Evolutionary conservation across 2,797 vertebrate species (phyloP).

Genomic region (Notamacropus eugenii): DNA sequence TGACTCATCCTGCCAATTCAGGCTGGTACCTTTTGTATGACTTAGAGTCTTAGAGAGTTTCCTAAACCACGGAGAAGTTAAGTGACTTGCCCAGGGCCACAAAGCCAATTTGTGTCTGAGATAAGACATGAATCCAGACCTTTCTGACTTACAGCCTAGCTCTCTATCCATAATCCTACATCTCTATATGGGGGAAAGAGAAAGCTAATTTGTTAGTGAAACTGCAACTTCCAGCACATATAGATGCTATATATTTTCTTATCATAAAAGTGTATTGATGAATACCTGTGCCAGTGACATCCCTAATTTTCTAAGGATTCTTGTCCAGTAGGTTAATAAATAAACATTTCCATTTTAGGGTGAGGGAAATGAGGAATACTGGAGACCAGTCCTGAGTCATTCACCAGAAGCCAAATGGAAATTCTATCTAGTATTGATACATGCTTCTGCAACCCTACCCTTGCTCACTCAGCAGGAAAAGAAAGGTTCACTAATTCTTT

Average conservation of each 20-base stretch:
- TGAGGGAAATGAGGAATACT: background rate
- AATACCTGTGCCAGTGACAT: background rate
- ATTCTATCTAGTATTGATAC: background rate
- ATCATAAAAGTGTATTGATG: background rate
- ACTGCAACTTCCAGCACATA: background rate
- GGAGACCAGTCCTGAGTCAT: background rate
- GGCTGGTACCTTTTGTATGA: background rate
- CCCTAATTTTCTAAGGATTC: background rate
- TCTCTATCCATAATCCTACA: background rate
- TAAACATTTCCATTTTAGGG: background rate
- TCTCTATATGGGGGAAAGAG: background rate
- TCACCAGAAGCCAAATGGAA: background rate
- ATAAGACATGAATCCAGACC: background rate
- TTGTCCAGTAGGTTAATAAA: background rate
- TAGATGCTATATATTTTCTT: background rate
- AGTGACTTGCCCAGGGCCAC: background rate
- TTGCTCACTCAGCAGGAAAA: background rate
- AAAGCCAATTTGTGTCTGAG: background rate
- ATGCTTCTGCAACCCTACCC: background rate
- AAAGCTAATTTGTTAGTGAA: conserved; percentile 10
- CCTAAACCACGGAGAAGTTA: background rate
- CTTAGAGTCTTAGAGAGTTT: background rate
- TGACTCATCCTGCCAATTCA: background rate
- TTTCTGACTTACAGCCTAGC: background rate
- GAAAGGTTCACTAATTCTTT: background rate